Percentiles rank a stretch among this genome's conserved stretches.
Conservation (phyloP, 2,113 vertebrate genomes). For the Daphoenositta chrysoptera region DNA sequence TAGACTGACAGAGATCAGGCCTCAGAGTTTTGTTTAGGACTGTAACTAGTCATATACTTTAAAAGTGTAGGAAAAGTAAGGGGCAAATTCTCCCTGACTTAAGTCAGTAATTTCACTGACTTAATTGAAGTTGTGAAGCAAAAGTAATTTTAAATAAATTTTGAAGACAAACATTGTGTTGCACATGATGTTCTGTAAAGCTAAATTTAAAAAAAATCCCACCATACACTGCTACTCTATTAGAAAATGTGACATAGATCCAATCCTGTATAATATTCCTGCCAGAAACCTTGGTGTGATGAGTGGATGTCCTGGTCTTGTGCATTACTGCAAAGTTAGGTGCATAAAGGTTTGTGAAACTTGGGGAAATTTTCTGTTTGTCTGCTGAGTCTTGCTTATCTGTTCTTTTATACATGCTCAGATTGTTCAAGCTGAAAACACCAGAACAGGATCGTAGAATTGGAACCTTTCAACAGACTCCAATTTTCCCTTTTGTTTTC, state of each 20-base stretch:
- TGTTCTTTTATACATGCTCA: not conserved
- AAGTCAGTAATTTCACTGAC: not conserved
- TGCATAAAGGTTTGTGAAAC: not conserved
- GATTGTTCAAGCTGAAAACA: not conserved
- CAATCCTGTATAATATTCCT: not conserved
- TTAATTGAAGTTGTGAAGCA: not conserved
- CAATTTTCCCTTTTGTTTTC: not conserved
- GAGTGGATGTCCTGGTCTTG: not conserved
- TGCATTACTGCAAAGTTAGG: not conserved
- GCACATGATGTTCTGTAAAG: not conserved
- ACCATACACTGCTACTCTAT: not conserved
- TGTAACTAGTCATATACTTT: not conserved
- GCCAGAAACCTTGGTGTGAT: not conserved
- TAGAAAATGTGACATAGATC: not conserved
- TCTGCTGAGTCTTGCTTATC: not conserved
- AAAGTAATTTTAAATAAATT: not conserved
- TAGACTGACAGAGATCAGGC: not conserved
- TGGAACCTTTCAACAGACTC: not conserved
- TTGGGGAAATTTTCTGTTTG: not conserved
- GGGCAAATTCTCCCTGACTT: not conserved
- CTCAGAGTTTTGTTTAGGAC: not conserved
- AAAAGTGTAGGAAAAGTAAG: not conserved
- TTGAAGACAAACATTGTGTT: not conserved
- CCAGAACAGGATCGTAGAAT: not conserved
- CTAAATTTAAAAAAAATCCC: rapidly evolving